A percentile compares a stretch with the other conserved stretches of the same genome.
phyloP scores from a whole-genome alignment of 2,797 vertebrate species.

The Euthynnus affinis region DNA sequence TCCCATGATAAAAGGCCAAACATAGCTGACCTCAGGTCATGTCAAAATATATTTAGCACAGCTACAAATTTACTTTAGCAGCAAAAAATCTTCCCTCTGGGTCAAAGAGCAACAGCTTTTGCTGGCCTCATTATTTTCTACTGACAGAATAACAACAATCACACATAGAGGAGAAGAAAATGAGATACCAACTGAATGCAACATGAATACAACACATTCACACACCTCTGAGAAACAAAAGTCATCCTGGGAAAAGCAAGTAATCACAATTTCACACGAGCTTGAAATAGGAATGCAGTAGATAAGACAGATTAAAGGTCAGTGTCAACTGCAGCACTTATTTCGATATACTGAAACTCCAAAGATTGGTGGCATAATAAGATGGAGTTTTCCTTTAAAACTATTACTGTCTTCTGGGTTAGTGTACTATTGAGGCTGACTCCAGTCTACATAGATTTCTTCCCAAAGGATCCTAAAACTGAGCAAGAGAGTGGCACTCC shows the following conservation, averaged over 20 bases:
- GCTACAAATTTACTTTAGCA: constrained; percentile 31
- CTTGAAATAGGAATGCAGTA: background rate
- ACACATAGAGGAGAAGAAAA: constrained; percentile 4
- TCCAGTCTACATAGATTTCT: constrained; percentile 15
- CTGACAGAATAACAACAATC: constrained; percentile 3
- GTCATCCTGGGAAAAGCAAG: background rate
- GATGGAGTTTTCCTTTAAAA: constrained; percentile 4
- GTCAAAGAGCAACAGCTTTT: constrained; percentile 25
- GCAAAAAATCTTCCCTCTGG: constrained; percentile 35
- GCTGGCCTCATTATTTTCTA: constrained; percentile 43
- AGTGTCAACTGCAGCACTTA: background rate
- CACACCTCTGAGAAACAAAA: background rate
- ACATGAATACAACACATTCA: background rate
- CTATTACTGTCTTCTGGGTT: background rate
- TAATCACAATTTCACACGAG: background rate
- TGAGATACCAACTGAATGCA: background rate
- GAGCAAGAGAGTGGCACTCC: constrained; percentile 22
- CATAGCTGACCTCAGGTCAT: constrained; percentile 29
- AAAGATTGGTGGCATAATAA: background rate
- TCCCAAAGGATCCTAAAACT: background rate
- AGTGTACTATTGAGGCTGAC: background rate
- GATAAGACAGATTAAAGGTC: background rate
- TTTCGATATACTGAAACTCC: background rate
- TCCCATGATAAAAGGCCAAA: constrained; percentile 17
- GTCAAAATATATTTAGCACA: constrained; percentile 41